Conservation (phyloP, 1,140 invertebrate genomes). For the Leguminivora glycinivorella region DNA sequence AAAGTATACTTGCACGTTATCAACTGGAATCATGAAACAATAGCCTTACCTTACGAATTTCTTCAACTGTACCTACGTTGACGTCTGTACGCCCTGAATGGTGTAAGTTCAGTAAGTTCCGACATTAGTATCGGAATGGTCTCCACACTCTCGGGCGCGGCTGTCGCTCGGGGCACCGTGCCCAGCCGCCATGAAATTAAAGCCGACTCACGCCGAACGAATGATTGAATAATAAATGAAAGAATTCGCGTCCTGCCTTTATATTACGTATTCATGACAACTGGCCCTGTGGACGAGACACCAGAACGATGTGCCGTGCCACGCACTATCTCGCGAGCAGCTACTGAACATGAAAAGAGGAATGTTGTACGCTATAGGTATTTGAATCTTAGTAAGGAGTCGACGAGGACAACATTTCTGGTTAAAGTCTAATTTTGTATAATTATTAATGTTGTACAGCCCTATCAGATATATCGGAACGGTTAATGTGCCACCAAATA, state of each 20-base stretch:
- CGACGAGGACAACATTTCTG: background rate
- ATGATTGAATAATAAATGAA: constrained; percentile 80
- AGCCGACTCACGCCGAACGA: constrained; percentile 76
- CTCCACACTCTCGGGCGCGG: constrained; percentile 56
- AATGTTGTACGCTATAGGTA: background rate
- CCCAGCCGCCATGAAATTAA: constrained; percentile 78
- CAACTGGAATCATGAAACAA: background rate
- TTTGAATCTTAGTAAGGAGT: background rate
- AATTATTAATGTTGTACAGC: no score
- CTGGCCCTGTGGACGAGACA: constrained; percentile 59
- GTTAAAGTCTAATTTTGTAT: no score
- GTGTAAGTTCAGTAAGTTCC: constrained; percentile 36
- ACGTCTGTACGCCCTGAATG: background rate
- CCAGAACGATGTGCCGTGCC: constrained; percentile 13
- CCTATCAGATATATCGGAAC: no score
- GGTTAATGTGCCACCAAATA: no score
- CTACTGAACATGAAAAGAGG: background rate
- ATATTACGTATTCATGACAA: constrained; percentile 78
- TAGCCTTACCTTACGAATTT: background rate
- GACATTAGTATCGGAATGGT: constrained; percentile 40
- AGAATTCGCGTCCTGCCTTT: constrained; percentile 77
- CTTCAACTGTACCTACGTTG: background rate
- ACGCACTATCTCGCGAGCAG: background rate
- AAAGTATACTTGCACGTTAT: background rate
- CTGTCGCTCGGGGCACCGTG: constrained; percentile 63